Base-by-base conservation (phyloP, 2,888 invertebrate genomes). In the Eristalinus aeneus region DNA sequence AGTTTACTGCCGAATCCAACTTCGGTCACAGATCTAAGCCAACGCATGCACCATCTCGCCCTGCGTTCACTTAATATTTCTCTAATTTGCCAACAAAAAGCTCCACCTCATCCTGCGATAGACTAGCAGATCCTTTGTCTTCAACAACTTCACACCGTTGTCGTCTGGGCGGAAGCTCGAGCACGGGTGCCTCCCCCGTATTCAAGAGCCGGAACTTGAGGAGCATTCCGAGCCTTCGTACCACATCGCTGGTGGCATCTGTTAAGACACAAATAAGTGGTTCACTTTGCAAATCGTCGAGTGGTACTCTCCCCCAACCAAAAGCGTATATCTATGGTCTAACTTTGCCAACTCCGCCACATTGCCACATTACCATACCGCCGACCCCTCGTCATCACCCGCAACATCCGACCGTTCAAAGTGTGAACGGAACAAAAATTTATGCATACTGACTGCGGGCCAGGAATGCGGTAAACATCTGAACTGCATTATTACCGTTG, bases 211-310 rank as follows among this genome's bases (percentile, higher is more conserved):
- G 32, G 65, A 77, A 77, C 61, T 67, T 67, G 16, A 61, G 23
- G 60, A 61, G 56, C 63, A 54, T 22, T 78, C 20, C 39, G 34
- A 53, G 39, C 64, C 11, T 54, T 53, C 63, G 46, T 71, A 56
- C 75, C 60, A 46, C 65, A 32, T 22, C 64, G 67, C 64, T 73
- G 72, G 76, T 72, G 81, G 85, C 85, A 85, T 85, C 85, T 85
- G 81, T 76, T 81, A 69, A 81, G 76, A 76, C 81, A 77, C 85
- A 81, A 81, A 85, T 85, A 85, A 85, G 76, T 73, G 85, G 85
- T 81, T 77, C 75, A 80, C 80, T 85, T 85, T 77, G 78, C 85
- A 85, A 85, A 81, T 85, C 85, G 81, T 85, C 85, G 81, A 85
- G 81, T 81, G 76, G 85, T 77, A 73, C 72, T 73, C 81, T 23